phyloP scores from a whole-genome alignment of 2,888 invertebrate species.

The Miltochrista miniata region DNA sequence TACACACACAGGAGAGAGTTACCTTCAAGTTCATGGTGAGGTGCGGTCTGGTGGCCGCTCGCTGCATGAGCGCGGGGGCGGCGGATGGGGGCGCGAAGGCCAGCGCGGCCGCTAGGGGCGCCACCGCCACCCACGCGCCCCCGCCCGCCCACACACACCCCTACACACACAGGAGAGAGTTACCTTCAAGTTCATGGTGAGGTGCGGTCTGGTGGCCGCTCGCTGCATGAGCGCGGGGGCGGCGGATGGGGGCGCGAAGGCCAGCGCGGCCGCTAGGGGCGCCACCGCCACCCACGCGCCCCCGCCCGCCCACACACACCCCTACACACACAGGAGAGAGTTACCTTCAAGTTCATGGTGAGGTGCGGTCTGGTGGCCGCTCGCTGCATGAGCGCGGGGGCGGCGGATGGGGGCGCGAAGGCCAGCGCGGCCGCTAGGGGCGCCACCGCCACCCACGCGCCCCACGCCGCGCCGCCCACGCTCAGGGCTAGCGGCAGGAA shows the following conservation, averaged over 20 bases:
- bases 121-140: conserved; percentile 91
- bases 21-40: conserved; percentile 27
- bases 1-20: too few relatives aligned
- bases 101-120: conserved; percentile 81
- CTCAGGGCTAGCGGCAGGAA: conserved; percentile 89
- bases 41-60: conserved; percentile 78
- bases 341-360: conserved; percentile 23
- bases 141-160: conserved; percentile 86
- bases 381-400: conserved; percentile 89
- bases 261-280: conserved; percentile 79
- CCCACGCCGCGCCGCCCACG: conserved; percentile 86
- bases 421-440: conserved; percentile 91
- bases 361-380: conserved; percentile 57
- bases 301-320: conserved; percentile 86
- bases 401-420: conserved; percentile 89
- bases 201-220: conserved; percentile 57
- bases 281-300: conserved; percentile 91
- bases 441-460: conserved; percentile 85
- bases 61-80: conserved; percentile 87
- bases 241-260: conserved; percentile 59
- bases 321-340: conserved; percentile 82
- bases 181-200: conserved; percentile 25
- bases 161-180: conserved; percentile 74
- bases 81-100: conserved; percentile 59
- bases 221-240: conserved; percentile 88